Evolutionary conservation across 2,888 invertebrate species (phyloP).

Genomic region (Portevinia maculata): DNA sequence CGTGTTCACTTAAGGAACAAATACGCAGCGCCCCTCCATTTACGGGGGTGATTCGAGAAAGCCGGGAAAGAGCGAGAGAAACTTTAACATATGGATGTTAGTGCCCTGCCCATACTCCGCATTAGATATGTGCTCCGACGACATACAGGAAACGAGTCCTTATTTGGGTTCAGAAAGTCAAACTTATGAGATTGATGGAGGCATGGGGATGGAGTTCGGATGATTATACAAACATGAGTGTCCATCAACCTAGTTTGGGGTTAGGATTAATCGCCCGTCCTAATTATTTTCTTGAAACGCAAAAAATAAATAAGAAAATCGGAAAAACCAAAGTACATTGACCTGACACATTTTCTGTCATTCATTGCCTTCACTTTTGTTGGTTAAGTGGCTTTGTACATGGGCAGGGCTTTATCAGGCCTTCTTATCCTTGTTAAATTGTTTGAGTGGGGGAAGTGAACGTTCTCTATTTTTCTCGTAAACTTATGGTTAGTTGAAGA

Average conservation of each 20-base stretch:
- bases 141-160: conserved; percentile 52
- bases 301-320: conserved; percentile 16
- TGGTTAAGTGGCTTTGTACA: conserved; percentile 60
- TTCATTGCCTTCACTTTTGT: conserved; percentile 66
- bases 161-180: conserved; percentile 64
- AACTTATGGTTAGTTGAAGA: conserved; percentile 33
- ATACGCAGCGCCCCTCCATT: not conserved
- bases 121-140: conserved; percentile 41
- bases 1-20: conserved; percentile 34
- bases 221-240: conserved; percentile 69
- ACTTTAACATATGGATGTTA: conserved; percentile 38
- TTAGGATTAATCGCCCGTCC: conserved; percentile 59
- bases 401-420: conserved; percentile 39
- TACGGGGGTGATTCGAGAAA: conserved; percentile 19
- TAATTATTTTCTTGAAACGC: conserved; percentile 52
- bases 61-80: conserved; percentile 29
- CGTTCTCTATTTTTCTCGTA: not conserved
- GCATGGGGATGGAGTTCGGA: conserved; percentile 12
- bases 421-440: conserved; percentile 43
- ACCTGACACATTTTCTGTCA: conserved; percentile 71
- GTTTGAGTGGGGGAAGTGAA: conserved; percentile 29
- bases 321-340: conserved; percentile 67
- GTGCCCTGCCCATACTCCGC: conserved; percentile 36
- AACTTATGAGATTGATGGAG: conserved; percentile 20
- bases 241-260: conserved; percentile 53